Conservation (phyloP, 2,113 vertebrate species). For the Psephotus haematonotus region DNA sequence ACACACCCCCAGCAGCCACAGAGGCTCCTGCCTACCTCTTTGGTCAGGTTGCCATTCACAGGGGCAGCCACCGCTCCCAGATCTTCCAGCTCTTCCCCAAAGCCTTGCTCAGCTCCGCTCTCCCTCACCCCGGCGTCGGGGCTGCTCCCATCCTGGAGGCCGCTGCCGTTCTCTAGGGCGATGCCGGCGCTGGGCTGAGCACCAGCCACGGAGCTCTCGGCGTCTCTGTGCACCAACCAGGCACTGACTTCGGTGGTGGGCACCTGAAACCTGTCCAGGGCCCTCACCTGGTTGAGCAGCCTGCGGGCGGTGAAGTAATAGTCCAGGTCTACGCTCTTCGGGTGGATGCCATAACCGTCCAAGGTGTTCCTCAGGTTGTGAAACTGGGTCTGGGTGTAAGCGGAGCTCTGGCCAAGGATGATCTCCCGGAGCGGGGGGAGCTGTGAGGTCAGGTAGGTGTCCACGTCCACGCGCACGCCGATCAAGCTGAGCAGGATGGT, state of each 20-base stretch:
- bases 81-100: constrained; percentile 84
- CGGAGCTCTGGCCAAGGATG: constrained; percentile 98
- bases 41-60: constrained; percentile 87
- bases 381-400: constrained; percentile 99
- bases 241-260: constrained; percentile 91
- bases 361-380: constrained; percentile 96
- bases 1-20: no score
- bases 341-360: constrained; percentile 97
- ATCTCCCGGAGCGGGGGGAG: constrained; percentile 95
- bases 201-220: constrained; percentile 87
- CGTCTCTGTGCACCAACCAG: constrained; percentile 95
- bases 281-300: constrained; percentile 92
- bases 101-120: constrained; percentile 84
- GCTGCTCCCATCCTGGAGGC: constrained; percentile 85
- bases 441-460: constrained; percentile 93
- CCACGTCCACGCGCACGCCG: constrained; percentile 96
- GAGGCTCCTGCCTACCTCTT: constrained; percentile 84
- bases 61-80: constrained; percentile 92
- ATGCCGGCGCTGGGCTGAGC: constrained; percentile 83
- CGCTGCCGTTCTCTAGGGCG: constrained; percentile 83
- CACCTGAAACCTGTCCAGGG: constrained; percentile 91
- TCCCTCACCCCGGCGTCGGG: constrained; percentile 87
- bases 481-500: constrained; percentile 98
- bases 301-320: constrained; percentile 90
- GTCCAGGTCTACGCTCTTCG: constrained; percentile 96